Conservation (phyloP, 2,888 invertebrate genomes). For the Julus scanicus region DNA sequence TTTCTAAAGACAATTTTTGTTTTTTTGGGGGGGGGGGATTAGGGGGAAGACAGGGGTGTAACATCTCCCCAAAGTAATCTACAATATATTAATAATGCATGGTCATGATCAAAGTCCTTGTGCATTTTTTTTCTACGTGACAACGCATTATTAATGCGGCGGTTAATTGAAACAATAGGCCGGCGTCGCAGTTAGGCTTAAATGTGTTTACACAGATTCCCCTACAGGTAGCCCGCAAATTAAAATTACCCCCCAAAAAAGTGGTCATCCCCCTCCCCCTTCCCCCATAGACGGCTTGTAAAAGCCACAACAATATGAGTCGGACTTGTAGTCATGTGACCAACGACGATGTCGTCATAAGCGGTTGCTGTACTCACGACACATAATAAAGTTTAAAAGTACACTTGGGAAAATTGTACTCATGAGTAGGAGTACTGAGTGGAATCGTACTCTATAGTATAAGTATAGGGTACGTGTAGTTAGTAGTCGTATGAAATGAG, state of each 20-base stretch:
- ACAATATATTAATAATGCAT: background rate
- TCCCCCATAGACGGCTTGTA: background rate
- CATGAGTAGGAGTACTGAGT: too few species aligned
- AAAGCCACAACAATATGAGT: background rate
- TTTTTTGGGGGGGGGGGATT: background rate
- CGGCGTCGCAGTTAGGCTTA: background rate
- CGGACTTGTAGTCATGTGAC: background rate
- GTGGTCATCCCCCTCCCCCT: background rate
- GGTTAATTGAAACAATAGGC: conserved; percentile 38
- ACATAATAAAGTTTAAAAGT: too few species aligned
- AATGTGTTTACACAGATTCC: conserved; percentile 27
- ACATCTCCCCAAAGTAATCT: background rate
- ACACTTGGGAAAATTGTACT: too few species aligned
- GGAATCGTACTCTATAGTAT: too few species aligned
- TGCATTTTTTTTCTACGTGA: conserved; percentile 23
- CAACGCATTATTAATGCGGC: conserved; percentile 42
- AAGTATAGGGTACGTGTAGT: too few species aligned
- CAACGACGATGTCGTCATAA: background rate
- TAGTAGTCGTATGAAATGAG: too few species aligned
- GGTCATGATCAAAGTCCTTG: conserved; percentile 38
- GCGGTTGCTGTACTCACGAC: too few species aligned
- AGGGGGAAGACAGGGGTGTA: background rate
- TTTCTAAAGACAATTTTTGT: background rate
- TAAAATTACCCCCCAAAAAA: conserved; percentile 5
- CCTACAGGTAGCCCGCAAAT: conserved; percentile 29